Evolutionary conservation across 2,888 invertebrate species (phyloP), one percentile per base, ranked within the genome.

Genomic region (Campoletis raptor): DNA sequence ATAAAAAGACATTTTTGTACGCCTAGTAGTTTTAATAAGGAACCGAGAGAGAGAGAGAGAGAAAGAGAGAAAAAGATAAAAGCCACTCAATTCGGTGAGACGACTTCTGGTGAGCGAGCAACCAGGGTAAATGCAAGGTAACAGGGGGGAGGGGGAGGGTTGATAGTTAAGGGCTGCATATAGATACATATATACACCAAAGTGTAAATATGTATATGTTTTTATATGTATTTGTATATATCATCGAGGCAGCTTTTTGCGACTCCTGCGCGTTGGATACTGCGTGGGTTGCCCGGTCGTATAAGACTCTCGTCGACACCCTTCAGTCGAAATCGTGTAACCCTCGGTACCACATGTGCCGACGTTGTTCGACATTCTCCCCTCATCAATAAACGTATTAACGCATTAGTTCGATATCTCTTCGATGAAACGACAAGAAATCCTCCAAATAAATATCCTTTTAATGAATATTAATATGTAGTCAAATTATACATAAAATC

Each of bases 301-400:
- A 40, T 87, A 87, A 67, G 82, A 30, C 24, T 69, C 77, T 85
- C 85, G 88, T 79, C 85, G 87, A 87, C 85, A 89, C 88, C 87
- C 88, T 81, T 87, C 89, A 89, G 89, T 89, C 81, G 72, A 80
- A 80, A 83, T 74, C 85, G 82, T 83, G 86, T 83, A 80, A 83
- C 67, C 87, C 80, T 74, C 79, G 64, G 79, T 79, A 37, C 42
- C 81, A 76, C 83, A 88, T 77, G 82, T 72, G 57, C 74, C 70
- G 81, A 42, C 54, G 45, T 70, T 42, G n/a, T 57, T 36, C 48
- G 36, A n/a, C n/a, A 7, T 40, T 36, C 48, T 1, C 42, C 54
- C 24, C 30, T 15, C 18, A 9, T 18, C 1, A 52, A 30, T 40
- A 69, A 45, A 18, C 15, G 18, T 54, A 21, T 6, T 36, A 36